A percentile compares a stretch with the other conserved stretches of the same genome.
Evolutionary conservation across 1,140 invertebrate genomes (phyloP).

Genomic region (Octopus sinensis): DNA sequence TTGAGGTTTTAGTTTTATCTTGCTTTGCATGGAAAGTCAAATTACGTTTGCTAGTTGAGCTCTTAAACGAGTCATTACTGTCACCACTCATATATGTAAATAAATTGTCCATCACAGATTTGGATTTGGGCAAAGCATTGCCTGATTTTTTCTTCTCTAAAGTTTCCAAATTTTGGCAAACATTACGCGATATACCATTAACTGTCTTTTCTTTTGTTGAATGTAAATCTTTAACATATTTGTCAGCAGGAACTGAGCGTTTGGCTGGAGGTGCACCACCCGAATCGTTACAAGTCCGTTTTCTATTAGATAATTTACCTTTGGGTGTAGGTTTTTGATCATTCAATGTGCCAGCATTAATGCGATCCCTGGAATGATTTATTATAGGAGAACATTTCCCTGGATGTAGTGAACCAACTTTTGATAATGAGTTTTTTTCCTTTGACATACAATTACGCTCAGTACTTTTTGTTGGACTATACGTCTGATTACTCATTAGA

Average conservation of each 20-base stretch:
- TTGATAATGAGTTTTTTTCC: conserved; percentile 9
- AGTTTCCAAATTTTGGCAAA: not conserved
- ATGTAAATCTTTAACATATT: conserved; percentile 14
- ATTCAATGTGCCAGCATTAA: conserved; percentile 2
- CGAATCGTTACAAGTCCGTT: not conserved
- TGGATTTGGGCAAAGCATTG: not conserved
- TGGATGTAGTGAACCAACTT: conserved; percentile 9
- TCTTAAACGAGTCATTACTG: conserved; percentile 10
- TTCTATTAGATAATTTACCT: conserved; percentile 7
- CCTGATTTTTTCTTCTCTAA: not conserved
- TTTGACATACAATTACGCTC: conserved; percentile 5
- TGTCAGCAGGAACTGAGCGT: not conserved
- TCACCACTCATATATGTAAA: conserved; percentile 11
- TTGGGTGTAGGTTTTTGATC: not conserved
- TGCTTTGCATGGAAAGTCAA: conserved; percentile 10
- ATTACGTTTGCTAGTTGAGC: conserved; percentile 10
- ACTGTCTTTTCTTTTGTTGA: conserved; percentile 12
- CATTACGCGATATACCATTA: not conserved
- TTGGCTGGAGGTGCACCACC: conserved; percentile 7
- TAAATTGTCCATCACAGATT: conserved; percentile 9
- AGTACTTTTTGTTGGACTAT: not conserved
- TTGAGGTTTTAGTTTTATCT: conserved; percentile 56
- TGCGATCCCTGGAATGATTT: conserved; percentile 8
- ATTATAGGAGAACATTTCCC: conserved; percentile 2
- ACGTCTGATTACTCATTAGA: not conserved